These are phyloP conservation scores for Hypotaenidia okinawae DNA, from an alignment of 2,797 vertebrate species.

Conservation along the genomic window DNA sequence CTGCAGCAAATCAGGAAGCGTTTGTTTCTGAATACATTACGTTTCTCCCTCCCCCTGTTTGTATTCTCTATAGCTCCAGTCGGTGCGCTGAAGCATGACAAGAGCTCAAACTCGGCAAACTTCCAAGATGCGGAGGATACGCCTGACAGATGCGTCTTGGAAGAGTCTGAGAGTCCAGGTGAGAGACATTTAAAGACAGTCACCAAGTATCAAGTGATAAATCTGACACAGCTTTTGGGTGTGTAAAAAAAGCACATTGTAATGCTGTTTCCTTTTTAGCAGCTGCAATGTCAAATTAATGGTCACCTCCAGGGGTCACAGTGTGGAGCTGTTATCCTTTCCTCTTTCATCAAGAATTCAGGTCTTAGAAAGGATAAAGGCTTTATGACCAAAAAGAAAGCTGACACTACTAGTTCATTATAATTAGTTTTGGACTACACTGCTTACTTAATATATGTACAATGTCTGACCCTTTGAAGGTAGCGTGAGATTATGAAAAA, in stretches of 20 bases:
- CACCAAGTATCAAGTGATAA: conserved; percentile 76
- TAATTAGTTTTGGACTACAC: conserved; percentile 77
- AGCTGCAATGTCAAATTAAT: conserved; percentile 80
- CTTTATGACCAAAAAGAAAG: conserved; percentile 77
- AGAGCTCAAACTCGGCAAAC: conserved; percentile 77
- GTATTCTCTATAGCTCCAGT: conserved; percentile 79
- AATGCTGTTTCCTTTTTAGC: conserved; percentile 74
- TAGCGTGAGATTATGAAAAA: conserved; percentile 69
- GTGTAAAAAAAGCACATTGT: conserved; percentile 57
- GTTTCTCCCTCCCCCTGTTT: conserved; percentile 57
- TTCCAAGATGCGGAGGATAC: conserved; percentile 75
- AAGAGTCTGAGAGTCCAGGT: conserved; percentile 83
- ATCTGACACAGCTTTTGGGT: conserved; percentile 72
- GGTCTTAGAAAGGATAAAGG: conserved; percentile 74
- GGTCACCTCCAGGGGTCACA: conserved; percentile 77
- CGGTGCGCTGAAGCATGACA: conserved; percentile 78
- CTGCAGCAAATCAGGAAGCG: conserved; percentile 3
- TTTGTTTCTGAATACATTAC: conserved; percentile 72
- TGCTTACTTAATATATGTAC: conserved; percentile 72
- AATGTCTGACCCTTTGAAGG: conserved; percentile 66
- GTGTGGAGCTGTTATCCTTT: conserved; percentile 77
- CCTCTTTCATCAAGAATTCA: conserved; percentile 79
- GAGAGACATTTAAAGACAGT: conserved; percentile 78
- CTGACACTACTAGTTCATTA: conserved; percentile 80
- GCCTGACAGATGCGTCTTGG: conserved; percentile 80